These are phyloP conservation scores for Clinocottus analis DNA, from an alignment of 2,113 vertebrate genomes.

Conservation along the genomic window DNA sequence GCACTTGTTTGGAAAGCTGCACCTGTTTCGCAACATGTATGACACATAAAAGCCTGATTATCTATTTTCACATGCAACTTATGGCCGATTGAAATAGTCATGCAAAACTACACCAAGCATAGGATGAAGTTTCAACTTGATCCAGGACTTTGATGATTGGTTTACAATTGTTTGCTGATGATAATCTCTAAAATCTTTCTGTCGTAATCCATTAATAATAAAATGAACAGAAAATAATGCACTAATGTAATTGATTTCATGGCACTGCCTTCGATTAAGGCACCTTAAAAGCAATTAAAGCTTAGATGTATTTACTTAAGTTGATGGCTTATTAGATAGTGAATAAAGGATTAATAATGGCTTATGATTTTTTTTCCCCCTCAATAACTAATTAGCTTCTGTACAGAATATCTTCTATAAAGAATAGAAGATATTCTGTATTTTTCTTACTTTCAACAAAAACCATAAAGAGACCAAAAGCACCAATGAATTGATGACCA, in stretches of 20 bases:
- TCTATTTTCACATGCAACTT: conserved; percentile 67
- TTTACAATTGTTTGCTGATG: conserved; percentile 10
- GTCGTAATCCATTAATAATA: conserved; percentile 9
- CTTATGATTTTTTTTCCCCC: background rate
- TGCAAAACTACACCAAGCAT: background rate
- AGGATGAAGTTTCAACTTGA: background rate
- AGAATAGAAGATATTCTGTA: background rate
- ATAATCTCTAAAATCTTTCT: conserved; percentile 9
- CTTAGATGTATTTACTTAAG: background rate
- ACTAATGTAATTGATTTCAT: background rate
- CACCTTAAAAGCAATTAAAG: background rate
- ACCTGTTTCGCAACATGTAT: conserved; percentile 74
- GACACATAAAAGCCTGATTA: conserved; percentile 51
- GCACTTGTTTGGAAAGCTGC: conserved; percentile 67
- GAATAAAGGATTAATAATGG: background rate
- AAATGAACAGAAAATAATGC: background rate
- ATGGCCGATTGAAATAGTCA: conserved; percentile 20
- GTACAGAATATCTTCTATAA: too few species aligned
- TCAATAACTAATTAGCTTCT: too few species aligned
- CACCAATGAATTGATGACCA: background rate
- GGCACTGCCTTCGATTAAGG: background rate
- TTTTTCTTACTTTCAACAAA: background rate
- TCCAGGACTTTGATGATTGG: background rate
- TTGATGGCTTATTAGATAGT: background rate
- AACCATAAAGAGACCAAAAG: background rate